Percentiles rank a stretch among this genome's conserved stretches.
phyloP scores from a whole-genome alignment of 2,797 vertebrate species.

The Emydoidea blandingii region DNA sequence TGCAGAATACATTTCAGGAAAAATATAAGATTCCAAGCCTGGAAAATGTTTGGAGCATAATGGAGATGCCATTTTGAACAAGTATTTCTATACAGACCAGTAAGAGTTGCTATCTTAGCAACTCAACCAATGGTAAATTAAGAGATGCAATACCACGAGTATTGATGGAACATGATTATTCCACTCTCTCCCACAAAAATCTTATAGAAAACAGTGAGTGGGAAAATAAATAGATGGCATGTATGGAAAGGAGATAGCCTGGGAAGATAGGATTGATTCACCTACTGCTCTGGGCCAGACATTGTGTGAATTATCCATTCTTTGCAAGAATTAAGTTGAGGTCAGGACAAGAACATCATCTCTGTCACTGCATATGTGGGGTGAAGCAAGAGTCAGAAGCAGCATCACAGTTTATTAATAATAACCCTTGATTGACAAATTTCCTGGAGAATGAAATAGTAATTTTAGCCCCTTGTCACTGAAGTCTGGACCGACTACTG shows the following conservation, averaged over 20 bases:
- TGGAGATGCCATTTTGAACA: neutral
- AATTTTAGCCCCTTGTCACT: neutral
- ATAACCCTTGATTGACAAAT: neutral
- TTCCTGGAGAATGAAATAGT: neutral
- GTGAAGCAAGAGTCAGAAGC: neutral
- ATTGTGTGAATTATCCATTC: neutral
- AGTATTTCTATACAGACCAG: neutral
- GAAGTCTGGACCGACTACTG: neutral
- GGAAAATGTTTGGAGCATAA: neutral
- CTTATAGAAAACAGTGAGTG: neutral
- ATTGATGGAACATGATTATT: neutral
- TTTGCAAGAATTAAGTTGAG: neutral
- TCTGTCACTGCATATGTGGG: neutral
- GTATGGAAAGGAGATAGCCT: too few species aligned
- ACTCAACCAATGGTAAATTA: neutral
- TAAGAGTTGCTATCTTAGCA: neutral
- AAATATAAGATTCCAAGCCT: neutral
- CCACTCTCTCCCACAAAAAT: neutral
- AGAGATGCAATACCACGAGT: neutral
- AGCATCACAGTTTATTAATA: neutral
- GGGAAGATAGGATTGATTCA: too few species aligned
- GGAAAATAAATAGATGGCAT: neutral
- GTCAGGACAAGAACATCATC: neutral
- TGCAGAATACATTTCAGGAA: neutral
- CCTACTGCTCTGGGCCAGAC: neutral